Base-by-base conservation (phyloP, 2,797 vertebrate species). In the Acropternis orthonyx region DNA sequence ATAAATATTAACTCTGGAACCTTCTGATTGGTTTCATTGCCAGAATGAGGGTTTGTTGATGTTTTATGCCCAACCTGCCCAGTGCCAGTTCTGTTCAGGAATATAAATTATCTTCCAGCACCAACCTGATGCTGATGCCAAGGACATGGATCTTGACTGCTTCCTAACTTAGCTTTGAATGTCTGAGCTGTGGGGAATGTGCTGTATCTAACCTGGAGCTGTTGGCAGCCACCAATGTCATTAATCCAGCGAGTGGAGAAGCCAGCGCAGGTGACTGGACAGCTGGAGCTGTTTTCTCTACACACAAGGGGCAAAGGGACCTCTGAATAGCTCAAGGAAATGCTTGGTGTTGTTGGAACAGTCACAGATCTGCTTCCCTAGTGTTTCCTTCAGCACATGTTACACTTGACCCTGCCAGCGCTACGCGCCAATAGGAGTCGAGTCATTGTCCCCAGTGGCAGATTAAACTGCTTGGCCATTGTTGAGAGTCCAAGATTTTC, bases 401-500 rank as follows among this genome's bases (percentile, higher is more conserved):
- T 84, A 67, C 59, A 14, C 92, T 93, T 66, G 92, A 95, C 88
- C 92, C 65, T 92, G 86, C 93, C 85, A 85, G 85, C 7, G 3
- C 91, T 80, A 9, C 72, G 65, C 6, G 2, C 95, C 88, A 95
- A 51, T 77, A 85, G 59, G 79, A 96, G 93, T 73, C 88, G 89
- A 95, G 92, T 91, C 85, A 84, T 92, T 90, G 89, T 93, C 95
- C 92, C 88, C 63, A 62, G 90, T 67, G 95, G 90, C 92, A 83
- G 96, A 95, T 95, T 89, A 94, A 92, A 54, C 79, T 71, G 78
- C 55, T 62, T 67, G 78, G 79, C 93, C 89, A 93, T 94, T 96
- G 94, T 96, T 94, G 48, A 10, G 55, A 75, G 80, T 88, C 93
- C 96, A 96, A 95, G 88, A 91, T 94, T 97, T 97, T 81, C 89